Percentiles rank a stretch among this genome's conserved stretches.
phyloP scores from a whole-genome alignment of 2,888 invertebrate species.

The Apodemia hepburni region DNA sequence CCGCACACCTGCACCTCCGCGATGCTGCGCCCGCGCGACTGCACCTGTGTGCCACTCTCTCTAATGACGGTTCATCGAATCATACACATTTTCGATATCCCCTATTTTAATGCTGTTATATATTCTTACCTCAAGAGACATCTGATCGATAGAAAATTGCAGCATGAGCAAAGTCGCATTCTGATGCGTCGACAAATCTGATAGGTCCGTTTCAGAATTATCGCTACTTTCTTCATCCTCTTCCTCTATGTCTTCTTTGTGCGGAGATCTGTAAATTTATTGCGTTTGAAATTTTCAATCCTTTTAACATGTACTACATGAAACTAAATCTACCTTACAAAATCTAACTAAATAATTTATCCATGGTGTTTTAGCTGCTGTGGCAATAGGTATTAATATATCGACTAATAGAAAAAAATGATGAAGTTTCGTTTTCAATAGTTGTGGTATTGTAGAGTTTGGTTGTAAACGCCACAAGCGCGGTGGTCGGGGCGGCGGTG shows the following conservation, averaged over 20 bases:
- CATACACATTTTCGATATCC: neutral
- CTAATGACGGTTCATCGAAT: neutral
- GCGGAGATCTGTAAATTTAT: slow-evolving; percentile 28
- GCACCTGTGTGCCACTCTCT: slow-evolving; percentile 71
- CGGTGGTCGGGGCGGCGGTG: neutral
- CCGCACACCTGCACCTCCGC: slow-evolving; percentile 96
- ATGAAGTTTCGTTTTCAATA: too few relatives aligned
- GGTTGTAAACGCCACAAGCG: too few relatives aligned
- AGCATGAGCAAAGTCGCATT: slow-evolving; percentile 85
- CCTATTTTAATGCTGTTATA: too few relatives aligned
- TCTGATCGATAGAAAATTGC: slow-evolving; percentile 93
- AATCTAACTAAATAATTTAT: too few relatives aligned
- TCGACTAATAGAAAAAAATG: too few relatives aligned
- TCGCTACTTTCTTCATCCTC: slow-evolving; percentile 65
- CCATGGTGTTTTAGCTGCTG: too few relatives aligned
- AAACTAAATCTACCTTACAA: too few relatives aligned
- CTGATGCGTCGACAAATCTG: slow-evolving; percentile 57
- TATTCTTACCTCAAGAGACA: slow-evolving; percentile 86
- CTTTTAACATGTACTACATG: too few relatives aligned
- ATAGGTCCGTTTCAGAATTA: slow-evolving; percentile 64
- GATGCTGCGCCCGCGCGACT: slow-evolving; percentile 92
- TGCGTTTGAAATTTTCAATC: too few relatives aligned
- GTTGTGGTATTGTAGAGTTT: too few relatives aligned
- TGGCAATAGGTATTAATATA: too few relatives aligned
- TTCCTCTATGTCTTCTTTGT: slow-evolving; percentile 30